Evolutionary conservation across 1,140 invertebrate genomes (phyloP).

Genomic region (Drosophila simulans): DNA sequence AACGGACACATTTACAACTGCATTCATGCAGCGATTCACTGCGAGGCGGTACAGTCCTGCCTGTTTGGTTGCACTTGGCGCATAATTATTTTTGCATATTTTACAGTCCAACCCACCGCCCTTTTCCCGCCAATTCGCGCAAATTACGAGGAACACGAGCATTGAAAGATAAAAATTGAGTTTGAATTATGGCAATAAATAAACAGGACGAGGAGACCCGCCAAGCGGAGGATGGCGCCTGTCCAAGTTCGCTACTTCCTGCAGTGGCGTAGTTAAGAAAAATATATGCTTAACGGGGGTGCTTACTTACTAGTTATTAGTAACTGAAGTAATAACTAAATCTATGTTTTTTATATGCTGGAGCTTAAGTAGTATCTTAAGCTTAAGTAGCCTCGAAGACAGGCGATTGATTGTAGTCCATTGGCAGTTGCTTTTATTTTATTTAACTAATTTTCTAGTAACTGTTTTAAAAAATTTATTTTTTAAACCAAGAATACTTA

Average conservation of each 20-base stretch:
- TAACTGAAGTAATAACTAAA: background rate
- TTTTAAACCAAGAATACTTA: too few species aligned
- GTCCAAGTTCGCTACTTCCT: constrained; percentile 2
- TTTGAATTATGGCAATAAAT: constrained; percentile 82
- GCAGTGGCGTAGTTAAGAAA: constrained; percentile 18
- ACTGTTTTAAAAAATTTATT: too few species aligned
- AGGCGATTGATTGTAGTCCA: too few species aligned
- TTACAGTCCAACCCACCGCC: constrained; percentile 32
- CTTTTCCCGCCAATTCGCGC: constrained; percentile 8
- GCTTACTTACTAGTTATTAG: background rate
- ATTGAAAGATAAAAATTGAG: constrained; percentile 75
- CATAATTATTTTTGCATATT: constrained; percentile 83
- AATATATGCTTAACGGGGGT: background rate
- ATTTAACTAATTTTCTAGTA: too few species aligned
- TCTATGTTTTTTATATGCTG: too few species aligned
- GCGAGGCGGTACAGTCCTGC: constrained; percentile 33
- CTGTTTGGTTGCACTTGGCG: constrained; percentile 72
- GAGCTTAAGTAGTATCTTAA: too few species aligned
- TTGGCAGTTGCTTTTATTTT: background rate
- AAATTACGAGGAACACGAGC: constrained; percentile 59
- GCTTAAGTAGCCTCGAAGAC: too few species aligned
- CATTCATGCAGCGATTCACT: constrained; percentile 58
- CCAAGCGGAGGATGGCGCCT: constrained; percentile 21
- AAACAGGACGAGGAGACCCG: constrained; percentile 37
- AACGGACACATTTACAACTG: constrained; percentile 79